These are phyloP conservation scores for Gavia stellata DNA, from an alignment of 2,113 vertebrate genomes.

Conservation along the genomic window DNA sequence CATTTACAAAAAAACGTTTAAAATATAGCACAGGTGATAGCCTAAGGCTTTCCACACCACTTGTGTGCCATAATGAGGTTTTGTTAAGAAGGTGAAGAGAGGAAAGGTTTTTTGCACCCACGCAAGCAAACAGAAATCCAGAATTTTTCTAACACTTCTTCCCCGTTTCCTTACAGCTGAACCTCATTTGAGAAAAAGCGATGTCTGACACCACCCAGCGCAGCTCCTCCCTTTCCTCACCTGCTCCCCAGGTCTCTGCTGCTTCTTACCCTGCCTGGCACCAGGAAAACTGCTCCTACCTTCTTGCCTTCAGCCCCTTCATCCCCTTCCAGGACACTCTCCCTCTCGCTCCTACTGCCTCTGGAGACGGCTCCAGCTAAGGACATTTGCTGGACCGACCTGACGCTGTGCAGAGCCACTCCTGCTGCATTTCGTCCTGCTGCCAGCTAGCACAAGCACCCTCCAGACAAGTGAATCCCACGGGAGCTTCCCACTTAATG, in stretches of 20 bases:
- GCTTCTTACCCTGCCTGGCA: neutral
- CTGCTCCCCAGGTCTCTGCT: neutral
- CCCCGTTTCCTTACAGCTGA: neutral
- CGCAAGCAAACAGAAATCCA: neutral
- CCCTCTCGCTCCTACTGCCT: neutral
- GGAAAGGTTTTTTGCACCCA: neutral
- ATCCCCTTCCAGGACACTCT: neutral
- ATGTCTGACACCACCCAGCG: neutral
- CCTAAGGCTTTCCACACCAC: neutral
- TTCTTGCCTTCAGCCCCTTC: neutral
- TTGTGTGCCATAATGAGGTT: accelerated
- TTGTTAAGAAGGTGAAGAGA: neutral
- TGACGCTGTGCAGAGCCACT: accelerated
- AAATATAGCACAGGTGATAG: neutral
- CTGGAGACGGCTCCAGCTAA: neutral
- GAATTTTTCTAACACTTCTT: neutral
- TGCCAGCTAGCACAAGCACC: neutral
- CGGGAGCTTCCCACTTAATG: accelerated
- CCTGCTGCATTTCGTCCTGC: neutral
- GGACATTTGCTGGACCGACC: neutral
- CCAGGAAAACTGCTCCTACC: neutral
- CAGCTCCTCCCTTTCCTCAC: neutral
- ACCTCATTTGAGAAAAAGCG: neutral
- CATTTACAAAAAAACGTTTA: neutral
- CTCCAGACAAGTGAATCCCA: neutral